Base-by-base conservation (phyloP, 2,113 vertebrate genomes). In the Cebidichthys violaceus region DNA sequence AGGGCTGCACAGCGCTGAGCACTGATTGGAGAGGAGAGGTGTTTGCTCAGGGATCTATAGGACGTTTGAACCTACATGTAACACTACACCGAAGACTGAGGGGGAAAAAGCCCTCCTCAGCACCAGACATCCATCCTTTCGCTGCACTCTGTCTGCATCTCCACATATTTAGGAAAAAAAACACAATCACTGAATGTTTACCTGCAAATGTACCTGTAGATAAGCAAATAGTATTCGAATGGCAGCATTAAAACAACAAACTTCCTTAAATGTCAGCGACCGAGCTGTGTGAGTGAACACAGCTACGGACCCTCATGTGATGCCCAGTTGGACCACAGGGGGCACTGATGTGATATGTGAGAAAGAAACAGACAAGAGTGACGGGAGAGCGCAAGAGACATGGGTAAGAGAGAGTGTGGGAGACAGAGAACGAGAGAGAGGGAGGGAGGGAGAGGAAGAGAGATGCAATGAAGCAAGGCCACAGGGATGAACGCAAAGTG, bases 281-380 rank as follows among this genome's bases (percentile, higher is more conserved):
- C 37, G 57, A 43, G 43, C 47, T 41, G 65, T 47, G 68, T 2
- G 47, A 29, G 77, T 20, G 18, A 55, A 43, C 54, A 5, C 39
- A 17, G 52, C 52, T 13, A 3, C 75, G 68, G 73, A 76, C 61
- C 66, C 22, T 22, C 7, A 11, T 89, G 94, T 68, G 80, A 87
- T 90, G 75, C 88, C 88, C n/a, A 1, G 10, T 55, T 69, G 50
- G 80, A 92, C 94, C 95, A 95, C 95, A 96, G 95, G 94, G 95
- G 95, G 95, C 92, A 90, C 94, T 95, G 93, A 89, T 93, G 95
- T 93, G 91, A 94, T 94, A 90, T 92, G 87, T 87, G 86, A 92
- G 82, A 77, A 65, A 85, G 75, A 77, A 70, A 82, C 68, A 69
- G 73, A 85, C 22, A 0, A 76, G 77, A 69, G 68, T 22, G 57